A percentile compares a stretch with the other conserved stretches of the same genome.
phyloP scores from a whole-genome alignment of 2,113 vertebrate species.

The Panthera leo region DNA sequence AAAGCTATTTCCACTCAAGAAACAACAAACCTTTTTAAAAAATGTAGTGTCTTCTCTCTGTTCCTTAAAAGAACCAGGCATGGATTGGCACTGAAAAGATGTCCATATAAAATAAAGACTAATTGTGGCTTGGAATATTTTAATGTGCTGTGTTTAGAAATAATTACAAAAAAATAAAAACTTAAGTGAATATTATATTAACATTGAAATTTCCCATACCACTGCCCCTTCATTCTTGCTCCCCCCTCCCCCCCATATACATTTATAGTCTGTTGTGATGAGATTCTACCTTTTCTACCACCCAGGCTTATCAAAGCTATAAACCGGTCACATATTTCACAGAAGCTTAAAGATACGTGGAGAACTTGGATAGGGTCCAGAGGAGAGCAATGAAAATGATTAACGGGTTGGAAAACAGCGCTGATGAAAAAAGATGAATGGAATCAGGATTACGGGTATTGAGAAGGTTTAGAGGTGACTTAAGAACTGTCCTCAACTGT shows the following conservation, averaged over 20 bases:
- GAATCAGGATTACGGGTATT: constrained; percentile 65
- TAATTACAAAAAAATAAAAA: constrained; percentile 2
- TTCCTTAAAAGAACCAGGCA: neutral
- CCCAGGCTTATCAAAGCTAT: constrained; percentile 76
- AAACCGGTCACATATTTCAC: constrained; percentile 79
- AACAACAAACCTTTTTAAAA: neutral
- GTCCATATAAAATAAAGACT: neutral
- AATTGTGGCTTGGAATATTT: constrained; percentile 4
- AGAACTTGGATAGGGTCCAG: constrained; percentile 77
- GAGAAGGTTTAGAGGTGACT: constrained; percentile 76
- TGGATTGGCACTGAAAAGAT: neutral
- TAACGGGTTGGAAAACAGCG: constrained; percentile 72
- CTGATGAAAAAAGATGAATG: constrained; percentile 77
- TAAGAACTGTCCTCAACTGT: constrained; percentile 59
- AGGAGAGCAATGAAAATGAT: constrained; percentile 80
- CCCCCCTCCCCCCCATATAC: neutral
- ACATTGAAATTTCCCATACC: neutral
- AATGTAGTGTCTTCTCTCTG: neutral
- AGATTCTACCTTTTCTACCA: constrained; percentile 67
- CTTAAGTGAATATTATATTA: constrained; percentile 11
- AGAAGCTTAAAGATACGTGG: constrained; percentile 80
- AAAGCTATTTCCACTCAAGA: neutral
- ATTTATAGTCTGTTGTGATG: constrained; percentile 72
- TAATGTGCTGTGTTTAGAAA: neutral
- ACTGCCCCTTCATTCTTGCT: neutral